These are phyloP conservation scores for Equus quagga DNA, from an alignment of 2,113 vertebrate species.

Conservation along the genomic window DNA sequence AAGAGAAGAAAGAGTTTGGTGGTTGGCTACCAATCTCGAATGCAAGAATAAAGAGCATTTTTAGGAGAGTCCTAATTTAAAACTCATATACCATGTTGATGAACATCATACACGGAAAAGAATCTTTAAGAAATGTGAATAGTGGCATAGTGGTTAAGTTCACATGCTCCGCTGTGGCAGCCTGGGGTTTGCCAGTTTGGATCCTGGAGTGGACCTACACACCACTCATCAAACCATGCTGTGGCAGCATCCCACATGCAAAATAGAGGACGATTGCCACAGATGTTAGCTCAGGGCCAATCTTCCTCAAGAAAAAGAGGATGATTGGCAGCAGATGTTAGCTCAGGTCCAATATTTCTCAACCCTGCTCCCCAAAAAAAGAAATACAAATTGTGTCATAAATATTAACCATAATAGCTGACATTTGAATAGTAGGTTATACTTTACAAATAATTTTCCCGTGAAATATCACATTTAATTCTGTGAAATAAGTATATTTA, in stretches of 20 bases:
- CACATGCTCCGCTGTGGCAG: too few species aligned
- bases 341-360: too few species aligned
- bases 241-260: too few species aligned
- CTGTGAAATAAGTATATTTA: neutral
- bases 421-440: neutral
- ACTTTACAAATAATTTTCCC: neutral
- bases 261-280: too few species aligned
- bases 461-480: neutral
- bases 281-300: too few species aligned
- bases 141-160: neutral
- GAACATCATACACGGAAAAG: neutral
- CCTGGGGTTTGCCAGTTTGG: too few species aligned
- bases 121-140: slow-evolving; percentile 11
- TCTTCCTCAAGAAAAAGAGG: too few species aligned
- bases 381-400: neutral
- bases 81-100: neutral
- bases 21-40: neutral
- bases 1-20: neutral
- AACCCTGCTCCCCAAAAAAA: neutral
- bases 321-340: too few species aligned
- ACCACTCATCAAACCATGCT: too few species aligned
- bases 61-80: neutral
- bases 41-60: neutral
- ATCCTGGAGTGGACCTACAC: too few species aligned
- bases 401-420: neutral